Conservation (phyloP, 2,888 invertebrate species). For the Agrochola macilenta region DNA sequence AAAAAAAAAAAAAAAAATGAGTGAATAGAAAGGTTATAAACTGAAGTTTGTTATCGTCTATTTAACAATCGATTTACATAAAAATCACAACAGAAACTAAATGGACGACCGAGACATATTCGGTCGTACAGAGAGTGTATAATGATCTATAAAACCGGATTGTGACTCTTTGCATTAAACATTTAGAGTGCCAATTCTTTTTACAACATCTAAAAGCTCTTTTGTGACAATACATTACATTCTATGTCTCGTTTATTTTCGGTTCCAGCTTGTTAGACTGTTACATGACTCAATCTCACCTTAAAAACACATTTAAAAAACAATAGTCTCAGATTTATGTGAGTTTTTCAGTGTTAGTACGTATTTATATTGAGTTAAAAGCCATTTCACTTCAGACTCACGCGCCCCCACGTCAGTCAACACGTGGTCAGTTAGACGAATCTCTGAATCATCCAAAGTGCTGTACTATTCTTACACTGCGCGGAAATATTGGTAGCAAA, state of each 20-base stretch:
- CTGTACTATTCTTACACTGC: constrained; percentile 57
- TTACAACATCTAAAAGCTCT: constrained; percentile 48
- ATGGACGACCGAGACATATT: constrained; percentile 31
- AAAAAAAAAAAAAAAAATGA: background rate
- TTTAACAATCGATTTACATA: background rate
- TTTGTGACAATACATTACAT: constrained; percentile 36
- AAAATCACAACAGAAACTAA: background rate
- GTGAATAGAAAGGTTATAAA: background rate
- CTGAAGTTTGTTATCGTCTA: background rate
- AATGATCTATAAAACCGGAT: constrained; percentile 39
- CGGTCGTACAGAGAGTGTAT: constrained; percentile 20
- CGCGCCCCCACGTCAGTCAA: constrained; percentile 64
- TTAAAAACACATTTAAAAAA: constrained; percentile 57
- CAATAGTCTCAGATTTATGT: constrained; percentile 53
- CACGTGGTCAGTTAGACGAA: constrained; percentile 66
- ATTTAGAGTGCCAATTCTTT: constrained; percentile 51
- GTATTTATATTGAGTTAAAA: constrained; percentile 66
- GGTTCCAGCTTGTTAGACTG: constrained; percentile 26
- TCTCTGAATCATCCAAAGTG: constrained; percentile 63
- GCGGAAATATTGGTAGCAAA: constrained; percentile 42
- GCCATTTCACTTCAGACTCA: constrained; percentile 65
- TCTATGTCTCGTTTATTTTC: constrained; percentile 48
- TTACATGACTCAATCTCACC: constrained; percentile 53
- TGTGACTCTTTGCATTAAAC: constrained; percentile 52
- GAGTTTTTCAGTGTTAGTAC: constrained; percentile 44